Conservation (phyloP, 2,888 invertebrate species). For the Amblyteles armatorius region DNA sequence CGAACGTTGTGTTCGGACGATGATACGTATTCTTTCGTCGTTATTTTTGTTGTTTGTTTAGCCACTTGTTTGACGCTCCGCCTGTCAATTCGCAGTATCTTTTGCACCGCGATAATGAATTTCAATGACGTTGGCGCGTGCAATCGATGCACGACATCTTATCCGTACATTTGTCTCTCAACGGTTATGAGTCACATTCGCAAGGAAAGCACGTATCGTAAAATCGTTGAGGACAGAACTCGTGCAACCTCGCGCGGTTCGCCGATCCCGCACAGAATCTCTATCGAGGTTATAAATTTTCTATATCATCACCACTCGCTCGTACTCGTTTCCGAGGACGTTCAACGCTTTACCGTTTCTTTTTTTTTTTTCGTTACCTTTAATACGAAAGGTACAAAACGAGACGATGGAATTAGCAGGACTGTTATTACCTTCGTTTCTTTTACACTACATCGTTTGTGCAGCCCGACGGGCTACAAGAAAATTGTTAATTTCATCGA, state of each 20-base stretch:
- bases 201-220: slow-evolving; percentile 34
- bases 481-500: slow-evolving; percentile 19
- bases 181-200: slow-evolving; percentile 37
- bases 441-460: slow-evolving; percentile 19
- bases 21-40: not conserved
- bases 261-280: slow-evolving; percentile 58
- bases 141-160: slow-evolving; percentile 16
- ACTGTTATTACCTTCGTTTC: not conserved
- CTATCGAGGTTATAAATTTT: slow-evolving; percentile 55
- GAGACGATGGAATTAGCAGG: not conserved
- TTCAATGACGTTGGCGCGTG: not conserved
- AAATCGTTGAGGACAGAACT: slow-evolving; percentile 59
- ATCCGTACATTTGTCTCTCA: slow-evolving; percentile 2
- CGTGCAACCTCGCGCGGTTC: slow-evolving; percentile 66
- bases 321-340: not conserved
- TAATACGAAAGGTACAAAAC: slow-evolving; percentile 3
- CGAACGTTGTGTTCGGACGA: not conserved
- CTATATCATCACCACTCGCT: slow-evolving; percentile 27
- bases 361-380: not conserved
- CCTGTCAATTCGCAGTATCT: slow-evolving; percentile 71
- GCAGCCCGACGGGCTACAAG: slow-evolving; percentile 16
- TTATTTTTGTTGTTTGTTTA: slow-evolving; percentile 3
- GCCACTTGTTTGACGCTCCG: slow-evolving; percentile 61
- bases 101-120: not conserved
- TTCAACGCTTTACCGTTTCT: slow-evolving; percentile 15